A percentile compares a stretch with the other conserved stretches of the same genome.
These are phyloP conservation scores for Cerastoderma edule DNA, from an alignment of 2,888 invertebrate genomes.

Conservation along the genomic window DNA sequence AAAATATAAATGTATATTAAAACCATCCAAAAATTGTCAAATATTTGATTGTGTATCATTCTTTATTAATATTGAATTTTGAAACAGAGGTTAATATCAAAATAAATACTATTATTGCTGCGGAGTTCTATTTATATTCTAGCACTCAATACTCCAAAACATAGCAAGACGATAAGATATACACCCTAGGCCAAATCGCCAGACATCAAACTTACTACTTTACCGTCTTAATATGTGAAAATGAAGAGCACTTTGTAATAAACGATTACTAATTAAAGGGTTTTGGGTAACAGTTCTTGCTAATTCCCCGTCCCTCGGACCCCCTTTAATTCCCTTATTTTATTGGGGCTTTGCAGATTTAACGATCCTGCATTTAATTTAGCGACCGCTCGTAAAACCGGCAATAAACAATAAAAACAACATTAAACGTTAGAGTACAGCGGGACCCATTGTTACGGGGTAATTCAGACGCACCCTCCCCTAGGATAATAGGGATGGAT, in stretches of 20 bases:
- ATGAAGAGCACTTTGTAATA: background rate
- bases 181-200: background rate
- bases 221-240: constrained; percentile 3
- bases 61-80: too few species aligned
- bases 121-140: too few species aligned
- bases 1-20: too few species aligned
- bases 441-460: constrained; percentile 39
- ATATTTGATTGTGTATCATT: too few species aligned
- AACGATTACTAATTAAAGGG: constrained; percentile 8
- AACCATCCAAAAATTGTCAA: too few species aligned
- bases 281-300: constrained; percentile 25
- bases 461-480: constrained; percentile 24
- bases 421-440: constrained; percentile 47
- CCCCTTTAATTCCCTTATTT: constrained; percentile 42
- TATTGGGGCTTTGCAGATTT: constrained; percentile 44
- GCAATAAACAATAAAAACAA: constrained; percentile 62
- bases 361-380: constrained; percentile 59
- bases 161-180: too few species aligned
- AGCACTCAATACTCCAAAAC: too few species aligned
- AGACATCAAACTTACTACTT: constrained; percentile 16
- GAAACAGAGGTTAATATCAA: too few species aligned
- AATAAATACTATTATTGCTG: too few species aligned
- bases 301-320: constrained; percentile 30
- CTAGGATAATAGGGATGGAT: constrained; percentile 34
- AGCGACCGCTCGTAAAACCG: constrained; percentile 49